Conservation (phyloP, 2,888 invertebrate species). For the Autographa pulchrina region DNA sequence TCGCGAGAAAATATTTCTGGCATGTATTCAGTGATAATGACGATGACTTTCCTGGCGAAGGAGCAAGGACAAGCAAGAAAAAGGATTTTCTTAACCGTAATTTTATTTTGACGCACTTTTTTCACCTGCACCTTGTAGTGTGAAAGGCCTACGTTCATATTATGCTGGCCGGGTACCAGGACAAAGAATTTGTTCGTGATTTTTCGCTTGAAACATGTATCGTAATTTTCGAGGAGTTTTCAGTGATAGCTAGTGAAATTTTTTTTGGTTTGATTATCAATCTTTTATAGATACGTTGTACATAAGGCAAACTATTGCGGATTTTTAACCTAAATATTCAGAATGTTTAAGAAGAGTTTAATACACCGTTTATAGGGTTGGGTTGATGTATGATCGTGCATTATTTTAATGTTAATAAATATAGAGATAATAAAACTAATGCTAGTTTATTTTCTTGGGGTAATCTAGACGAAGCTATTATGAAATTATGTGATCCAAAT, state of each 20-base stretch:
- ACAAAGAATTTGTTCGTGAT: background rate
- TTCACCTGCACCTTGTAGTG: background rate
- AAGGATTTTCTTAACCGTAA: background rate
- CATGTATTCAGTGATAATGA: background rate
- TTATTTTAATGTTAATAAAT: background rate
- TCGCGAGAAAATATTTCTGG: background rate
- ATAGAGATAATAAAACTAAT: background rate
- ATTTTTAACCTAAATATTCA: too few relatives aligned
- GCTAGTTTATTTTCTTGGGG: conserved; percentile 9
- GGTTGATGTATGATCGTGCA: too few relatives aligned
- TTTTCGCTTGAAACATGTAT: too few relatives aligned
- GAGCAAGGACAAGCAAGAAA: background rate
- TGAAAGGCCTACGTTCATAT: background rate
- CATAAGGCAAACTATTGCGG: too few relatives aligned
- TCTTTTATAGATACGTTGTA: too few relatives aligned
- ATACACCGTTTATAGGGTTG: too few relatives aligned
- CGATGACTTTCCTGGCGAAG: background rate
- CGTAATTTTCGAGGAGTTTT: too few relatives aligned
- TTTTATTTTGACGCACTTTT: background rate
- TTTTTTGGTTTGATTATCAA: too few relatives aligned
- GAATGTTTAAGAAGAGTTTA: too few relatives aligned
- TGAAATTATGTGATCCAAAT: conserved; percentile 4
- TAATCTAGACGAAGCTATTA: background rate
- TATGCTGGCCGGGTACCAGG: background rate
- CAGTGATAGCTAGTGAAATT: too few relatives aligned